Percentiles rank a stretch among this genome's conserved stretches.
Evolutionary conservation across 2,113 vertebrate genomes (phyloP).

Genomic region (Zosterops lateralis): DNA sequence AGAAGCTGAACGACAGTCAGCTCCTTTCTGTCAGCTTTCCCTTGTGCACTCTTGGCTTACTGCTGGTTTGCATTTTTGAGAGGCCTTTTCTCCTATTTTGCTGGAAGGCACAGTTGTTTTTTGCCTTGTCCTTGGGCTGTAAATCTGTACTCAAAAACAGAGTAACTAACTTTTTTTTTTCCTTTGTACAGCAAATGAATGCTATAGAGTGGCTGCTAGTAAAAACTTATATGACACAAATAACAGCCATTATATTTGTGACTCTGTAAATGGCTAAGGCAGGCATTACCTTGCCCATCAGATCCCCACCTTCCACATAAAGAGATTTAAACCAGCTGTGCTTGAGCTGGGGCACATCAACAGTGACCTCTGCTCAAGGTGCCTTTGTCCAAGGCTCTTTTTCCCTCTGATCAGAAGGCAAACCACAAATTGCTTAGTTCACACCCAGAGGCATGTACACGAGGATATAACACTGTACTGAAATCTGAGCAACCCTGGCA

Average conservation of each 20-base stretch:
- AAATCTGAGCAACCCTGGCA: background rate
- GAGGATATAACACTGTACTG: background rate
- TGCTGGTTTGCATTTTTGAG: background rate
- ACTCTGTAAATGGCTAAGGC: background rate
- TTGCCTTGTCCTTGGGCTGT: background rate
- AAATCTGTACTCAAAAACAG: background rate
- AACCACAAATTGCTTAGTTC: background rate
- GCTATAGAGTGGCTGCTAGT: background rate
- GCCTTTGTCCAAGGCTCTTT: background rate
- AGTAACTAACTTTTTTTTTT: background rate
- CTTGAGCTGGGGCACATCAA: background rate
- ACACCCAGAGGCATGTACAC: background rate
- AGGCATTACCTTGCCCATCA: background rate
- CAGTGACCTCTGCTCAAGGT: background rate
- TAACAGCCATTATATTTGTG: background rate
- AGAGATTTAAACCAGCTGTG: background rate
- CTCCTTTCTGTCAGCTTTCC: background rate
- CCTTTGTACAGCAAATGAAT: background rate
- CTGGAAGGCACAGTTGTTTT: background rate
- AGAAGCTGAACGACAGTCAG: rapidly evolving
- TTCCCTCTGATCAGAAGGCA: background rate
- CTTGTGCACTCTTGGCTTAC: background rate
- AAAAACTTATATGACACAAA: background rate
- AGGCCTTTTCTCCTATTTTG: background rate
- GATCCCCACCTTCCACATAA: background rate